Conservation (phyloP, 2,888 invertebrate genomes). For the Ennomos erosarius region DNA sequence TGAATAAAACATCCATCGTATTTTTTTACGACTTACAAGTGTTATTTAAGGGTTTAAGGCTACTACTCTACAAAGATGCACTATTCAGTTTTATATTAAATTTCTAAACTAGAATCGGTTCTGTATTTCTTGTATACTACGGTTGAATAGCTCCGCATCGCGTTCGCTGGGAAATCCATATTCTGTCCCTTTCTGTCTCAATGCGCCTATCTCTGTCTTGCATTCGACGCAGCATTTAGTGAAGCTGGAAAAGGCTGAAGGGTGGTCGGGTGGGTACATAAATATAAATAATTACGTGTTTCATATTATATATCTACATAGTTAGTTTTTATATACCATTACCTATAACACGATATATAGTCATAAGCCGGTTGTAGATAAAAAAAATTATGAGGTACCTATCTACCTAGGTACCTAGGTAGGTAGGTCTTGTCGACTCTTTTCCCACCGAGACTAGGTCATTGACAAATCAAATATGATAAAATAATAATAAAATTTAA, state of each 20-base stretch:
- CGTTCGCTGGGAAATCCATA: conserved; percentile 51
- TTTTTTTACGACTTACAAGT: too few relatives aligned
- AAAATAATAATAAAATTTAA: too few relatives aligned
- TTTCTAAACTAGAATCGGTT: conserved; percentile 40
- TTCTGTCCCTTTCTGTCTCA: conserved; percentile 62
- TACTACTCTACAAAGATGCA: neutral
- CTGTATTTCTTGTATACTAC: conserved; percentile 58
- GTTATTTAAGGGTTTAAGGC: too few relatives aligned
- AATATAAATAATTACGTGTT: conserved; percentile 26
- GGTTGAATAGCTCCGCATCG: conserved; percentile 41
- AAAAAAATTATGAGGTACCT: too few relatives aligned
- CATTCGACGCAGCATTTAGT: conserved; percentile 32
- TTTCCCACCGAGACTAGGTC: too few relatives aligned
- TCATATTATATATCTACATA: conserved; percentile 17
- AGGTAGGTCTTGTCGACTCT: too few relatives aligned
- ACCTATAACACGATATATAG: too few relatives aligned
- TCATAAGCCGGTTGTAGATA: too few relatives aligned
- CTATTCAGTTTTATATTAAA: conserved; percentile 24
- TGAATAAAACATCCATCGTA: neutral
- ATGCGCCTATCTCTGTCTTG: conserved; percentile 45
- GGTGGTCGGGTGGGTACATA: conserved; percentile 16
- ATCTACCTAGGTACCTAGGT: too few relatives aligned
- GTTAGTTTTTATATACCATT: too few relatives aligned
- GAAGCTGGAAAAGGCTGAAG: conserved; percentile 24
- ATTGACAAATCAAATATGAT: too few relatives aligned